Conservation (phyloP, 2,797 vertebrate species). For the Acanthurus lineatus region DNA sequence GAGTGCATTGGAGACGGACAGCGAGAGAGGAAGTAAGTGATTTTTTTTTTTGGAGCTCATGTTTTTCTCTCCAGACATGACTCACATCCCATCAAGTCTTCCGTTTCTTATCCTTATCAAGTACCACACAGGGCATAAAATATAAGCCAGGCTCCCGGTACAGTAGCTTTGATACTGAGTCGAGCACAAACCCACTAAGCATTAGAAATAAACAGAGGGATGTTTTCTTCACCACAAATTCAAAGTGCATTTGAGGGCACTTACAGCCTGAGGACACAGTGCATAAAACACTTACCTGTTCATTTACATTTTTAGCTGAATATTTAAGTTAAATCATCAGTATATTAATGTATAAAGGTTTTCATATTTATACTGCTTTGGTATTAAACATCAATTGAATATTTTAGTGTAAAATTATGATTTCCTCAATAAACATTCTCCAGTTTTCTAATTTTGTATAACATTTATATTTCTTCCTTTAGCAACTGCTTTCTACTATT, state of each 20-base stretch:
- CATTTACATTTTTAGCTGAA: conserved; percentile 33
- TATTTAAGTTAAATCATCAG: conserved; percentile 9
- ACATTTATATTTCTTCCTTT: neutral
- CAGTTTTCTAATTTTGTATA: neutral
- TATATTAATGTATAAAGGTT: conserved; percentile 4
- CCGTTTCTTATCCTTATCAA: conserved; percentile 57
- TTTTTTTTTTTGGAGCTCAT: conserved; percentile 36
- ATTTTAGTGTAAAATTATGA: neutral
- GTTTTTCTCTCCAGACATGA: conserved; percentile 46
- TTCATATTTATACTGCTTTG: neutral
- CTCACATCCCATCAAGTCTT: conserved; percentile 47
- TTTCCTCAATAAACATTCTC: neutral
- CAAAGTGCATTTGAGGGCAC: conserved; percentile 41
- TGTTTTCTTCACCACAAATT: conserved; percentile 2
- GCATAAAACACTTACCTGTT: conserved; percentile 19
- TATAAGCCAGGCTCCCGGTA: conserved; percentile 55
- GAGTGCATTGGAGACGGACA: neutral
- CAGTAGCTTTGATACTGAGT: conserved; percentile 30
- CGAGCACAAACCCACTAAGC: conserved; percentile 23
- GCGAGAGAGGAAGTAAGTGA: conserved; percentile 1
- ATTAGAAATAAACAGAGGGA: conserved; percentile 43
- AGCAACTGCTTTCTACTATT: neutral
- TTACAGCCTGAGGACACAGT: conserved; percentile 17
- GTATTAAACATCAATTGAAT: neutral
- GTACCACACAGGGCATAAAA: conserved; percentile 44